Base-by-base conservation (phyloP, 1,140 invertebrate genomes). In the Aleiodes sp. region DNA sequence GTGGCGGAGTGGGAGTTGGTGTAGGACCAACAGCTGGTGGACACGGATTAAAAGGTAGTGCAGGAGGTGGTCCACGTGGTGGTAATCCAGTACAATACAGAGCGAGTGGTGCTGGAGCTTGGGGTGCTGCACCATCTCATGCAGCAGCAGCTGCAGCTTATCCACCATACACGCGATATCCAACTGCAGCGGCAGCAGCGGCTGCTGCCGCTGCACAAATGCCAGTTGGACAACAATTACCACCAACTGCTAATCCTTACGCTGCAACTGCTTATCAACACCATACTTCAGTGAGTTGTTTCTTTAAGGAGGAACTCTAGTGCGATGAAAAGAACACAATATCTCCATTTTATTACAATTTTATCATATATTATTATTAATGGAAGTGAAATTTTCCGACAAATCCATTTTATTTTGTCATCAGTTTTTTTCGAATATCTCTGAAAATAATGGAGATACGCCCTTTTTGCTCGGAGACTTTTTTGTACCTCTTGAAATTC, bases 241-340 rank as follows among this genome's bases (percentile, higher is more conserved):
- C 83, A 63, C 78, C 82, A 46, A 78, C 81, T 59, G 78, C 83
- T 29, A 85, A 84, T 76, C 84, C 84, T 65, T 86, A 84, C 74
- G 83, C 78, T 76, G 78, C 83, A 71, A 81, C 82, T 72, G 80
- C 81, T 71, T 85, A 86, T 78, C 79, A 82, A 73, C 84, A 84
- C 52, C 84, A 86, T 78, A 78, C 83, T 75, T 79, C 83, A 78
- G 84, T 85, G 73, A 83, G 76, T 75, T 39, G 52, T n/a, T 16
- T 64, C 35, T 12, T 41, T 64, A 28, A 52, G 24, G 56, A 1
- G 7, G 21, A 41, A 16, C n/a, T 39, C 19, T 46, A 43, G 21
- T 62, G 33, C 19, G n/a, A 19, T 2, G 41, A 39, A 56, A 16
- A 14, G n/a, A 29, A 21, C 3, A 21, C 16, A 1, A 41, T 26